Percentiles rank a stretch among this genome's conserved stretches.
Conservation (phyloP, 2,797 vertebrate species). For the Halcyon chelicuti region DNA sequence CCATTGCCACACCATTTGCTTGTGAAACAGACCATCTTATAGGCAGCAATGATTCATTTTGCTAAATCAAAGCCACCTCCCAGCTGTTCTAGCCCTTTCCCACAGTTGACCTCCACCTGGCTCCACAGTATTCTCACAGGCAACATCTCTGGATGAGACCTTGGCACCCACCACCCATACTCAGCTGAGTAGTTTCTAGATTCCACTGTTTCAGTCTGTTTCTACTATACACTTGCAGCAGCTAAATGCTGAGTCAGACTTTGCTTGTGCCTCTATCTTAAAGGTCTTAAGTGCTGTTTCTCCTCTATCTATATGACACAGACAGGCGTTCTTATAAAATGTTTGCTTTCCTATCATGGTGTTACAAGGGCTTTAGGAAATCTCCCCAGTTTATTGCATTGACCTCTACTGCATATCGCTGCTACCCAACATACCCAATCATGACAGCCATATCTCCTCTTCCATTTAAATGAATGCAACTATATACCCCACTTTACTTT, state of each 20-base stretch:
- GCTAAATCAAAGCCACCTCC: neutral
- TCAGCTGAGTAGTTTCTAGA: neutral
- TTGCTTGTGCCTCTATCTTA: neutral
- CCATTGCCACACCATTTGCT: neutral
- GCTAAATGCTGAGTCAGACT: neutral
- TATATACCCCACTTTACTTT: neutral
- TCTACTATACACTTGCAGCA: neutral
- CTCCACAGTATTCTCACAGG: neutral
- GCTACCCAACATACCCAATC: neutral
- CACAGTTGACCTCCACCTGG: neutral
- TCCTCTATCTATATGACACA: neutral
- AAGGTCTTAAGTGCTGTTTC: neutral
- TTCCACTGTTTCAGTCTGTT: neutral
- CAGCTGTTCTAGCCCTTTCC: neutral
- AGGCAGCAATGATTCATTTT: neutral
- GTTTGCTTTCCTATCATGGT: neutral
- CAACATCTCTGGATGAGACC: neutral
- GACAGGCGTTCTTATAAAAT: neutral
- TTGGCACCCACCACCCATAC: neutral
- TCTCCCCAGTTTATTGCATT: neutral
- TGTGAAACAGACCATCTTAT: neutral
- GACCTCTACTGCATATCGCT: fast-evolving
- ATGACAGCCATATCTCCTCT: neutral
- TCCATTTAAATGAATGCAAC: neutral
- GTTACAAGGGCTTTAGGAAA: neutral